Base-by-base conservation (phyloP, 1,140 invertebrate genomes). In the Ditylenchus dipsaci region DNA sequence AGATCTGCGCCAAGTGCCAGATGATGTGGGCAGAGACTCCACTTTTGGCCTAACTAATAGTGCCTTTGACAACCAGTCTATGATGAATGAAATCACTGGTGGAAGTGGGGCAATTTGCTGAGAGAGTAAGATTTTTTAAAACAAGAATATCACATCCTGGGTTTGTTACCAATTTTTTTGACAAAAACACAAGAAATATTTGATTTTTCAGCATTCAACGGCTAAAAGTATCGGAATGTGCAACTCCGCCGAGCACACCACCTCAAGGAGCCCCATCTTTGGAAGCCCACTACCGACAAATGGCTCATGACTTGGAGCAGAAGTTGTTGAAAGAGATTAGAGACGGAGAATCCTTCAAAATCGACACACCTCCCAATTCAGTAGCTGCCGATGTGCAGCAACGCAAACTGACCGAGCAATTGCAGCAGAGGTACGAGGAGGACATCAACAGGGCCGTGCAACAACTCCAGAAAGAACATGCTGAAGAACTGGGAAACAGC, bases 301-400 rank as follows among this genome's bases (percentile, higher is more conserved):
- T 68, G 67, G 67, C 67, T 53, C 61, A 68, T 21, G 56, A 68
- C 42, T 66, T 68, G 43, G 65, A 57, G 29, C 33, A 57, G 19
- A 68, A 68, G 33, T 38, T 68, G 21, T 21, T 33, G 26, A 56
- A 23, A 1, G 67, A 68, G 49, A 53, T 53, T 53, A 53, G 23
- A 53, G 33, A 3, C 11, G 33, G 33, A 38, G 3, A 3, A 5
- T 21, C n/a, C 23, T 21, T 21, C 23, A 21, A 19, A 53, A 53
- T 26, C 3, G n/a, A 53, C n/a, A 53, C 49, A 53, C 49, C 49
- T 7, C 49, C n/a, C 23, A 21, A 19, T 8, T 53, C 49, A 7
- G n/a, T 53, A 15, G 3, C 49, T 53, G 33, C 11, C 3, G 33
- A 38, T 11, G 49, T 21, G n/a, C n/a, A 21, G n/a, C 43, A 45